Evolutionary conservation across 1,140 invertebrate species (phyloP).

Genomic region (Brachionus manjavacas): DNA sequence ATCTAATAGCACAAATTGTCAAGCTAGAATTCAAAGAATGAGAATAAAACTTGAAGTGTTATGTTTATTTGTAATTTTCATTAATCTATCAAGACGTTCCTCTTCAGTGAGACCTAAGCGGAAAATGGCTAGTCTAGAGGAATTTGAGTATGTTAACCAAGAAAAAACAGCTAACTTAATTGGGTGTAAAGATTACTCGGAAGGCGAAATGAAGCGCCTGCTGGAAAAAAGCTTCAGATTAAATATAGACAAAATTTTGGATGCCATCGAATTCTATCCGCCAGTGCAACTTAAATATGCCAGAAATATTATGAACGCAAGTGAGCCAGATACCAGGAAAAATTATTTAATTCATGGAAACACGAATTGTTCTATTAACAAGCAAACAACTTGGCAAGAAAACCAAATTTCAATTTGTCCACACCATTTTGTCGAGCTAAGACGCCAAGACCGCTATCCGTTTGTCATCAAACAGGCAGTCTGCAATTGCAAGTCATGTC

Average conservation of each 20-base stretch:
- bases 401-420: constrained; percentile 4
- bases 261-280: not conserved
- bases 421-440: constrained; percentile 14
- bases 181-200: not conserved
- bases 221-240: not conserved
- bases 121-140: not conserved
- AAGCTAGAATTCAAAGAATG: not conserved
- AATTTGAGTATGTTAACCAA: not conserved
- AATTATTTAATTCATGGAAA: constrained; percentile 4
- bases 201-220: not conserved
- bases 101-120: not conserved
- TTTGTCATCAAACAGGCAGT: constrained; percentile 3
- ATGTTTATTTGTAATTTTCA: not conserved
- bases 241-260: not conserved
- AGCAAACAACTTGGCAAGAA: not conserved
- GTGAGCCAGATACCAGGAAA: not conserved
- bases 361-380: not conserved
- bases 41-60: not conserved
- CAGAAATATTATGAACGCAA: not conserved
- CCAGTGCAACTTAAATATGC: not conserved
- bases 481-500: constrained; percentile 4
- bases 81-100: not conserved
- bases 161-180: not conserved
- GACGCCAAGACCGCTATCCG: not conserved
- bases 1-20: not conserved